phyloP scores from a whole-genome alignment of 2,113 vertebrate genomes.

The Notechis scutatus region DNA sequence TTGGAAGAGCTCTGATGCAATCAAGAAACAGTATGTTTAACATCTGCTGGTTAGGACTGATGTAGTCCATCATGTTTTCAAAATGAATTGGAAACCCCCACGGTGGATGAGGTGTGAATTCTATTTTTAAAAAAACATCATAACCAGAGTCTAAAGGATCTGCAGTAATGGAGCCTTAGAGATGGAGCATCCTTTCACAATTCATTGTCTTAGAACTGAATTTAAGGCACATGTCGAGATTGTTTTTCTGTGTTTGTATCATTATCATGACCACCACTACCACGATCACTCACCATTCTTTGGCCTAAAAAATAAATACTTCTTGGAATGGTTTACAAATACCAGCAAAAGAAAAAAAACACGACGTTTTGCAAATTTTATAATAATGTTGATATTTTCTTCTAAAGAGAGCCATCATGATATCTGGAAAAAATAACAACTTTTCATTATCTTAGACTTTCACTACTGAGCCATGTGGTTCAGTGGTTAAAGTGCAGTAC shows the following conservation, averaged over 20 bases:
- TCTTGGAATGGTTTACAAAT: background rate
- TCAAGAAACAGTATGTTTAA: background rate
- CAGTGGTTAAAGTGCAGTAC: too few species aligned
- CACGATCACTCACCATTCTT: background rate
- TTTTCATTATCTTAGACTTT: slow-evolving; percentile 25
- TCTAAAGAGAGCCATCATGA: background rate
- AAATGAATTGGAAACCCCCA: background rate
- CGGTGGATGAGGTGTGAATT: rapidly evolving
- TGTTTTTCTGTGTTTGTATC: background rate
- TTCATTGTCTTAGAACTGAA: background rate
- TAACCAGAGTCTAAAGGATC: background rate
- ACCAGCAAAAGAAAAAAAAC: background rate
- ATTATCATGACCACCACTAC: background rate
- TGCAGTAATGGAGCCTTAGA: background rate
- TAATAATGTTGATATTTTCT: background rate
- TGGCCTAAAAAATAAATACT: background rate
- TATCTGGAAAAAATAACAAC: background rate
- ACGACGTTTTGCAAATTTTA: background rate
- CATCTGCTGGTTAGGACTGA: background rate
- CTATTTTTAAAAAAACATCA: background rate
- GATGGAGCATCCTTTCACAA: background rate
- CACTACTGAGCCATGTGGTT: too few species aligned
- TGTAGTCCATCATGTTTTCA: background rate
- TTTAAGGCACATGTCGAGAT: background rate
- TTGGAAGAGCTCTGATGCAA: background rate